These are phyloP conservation scores for Goniozus legneri DNA, from an alignment of 1,140 invertebrate species.

Conservation along the genomic window DNA sequence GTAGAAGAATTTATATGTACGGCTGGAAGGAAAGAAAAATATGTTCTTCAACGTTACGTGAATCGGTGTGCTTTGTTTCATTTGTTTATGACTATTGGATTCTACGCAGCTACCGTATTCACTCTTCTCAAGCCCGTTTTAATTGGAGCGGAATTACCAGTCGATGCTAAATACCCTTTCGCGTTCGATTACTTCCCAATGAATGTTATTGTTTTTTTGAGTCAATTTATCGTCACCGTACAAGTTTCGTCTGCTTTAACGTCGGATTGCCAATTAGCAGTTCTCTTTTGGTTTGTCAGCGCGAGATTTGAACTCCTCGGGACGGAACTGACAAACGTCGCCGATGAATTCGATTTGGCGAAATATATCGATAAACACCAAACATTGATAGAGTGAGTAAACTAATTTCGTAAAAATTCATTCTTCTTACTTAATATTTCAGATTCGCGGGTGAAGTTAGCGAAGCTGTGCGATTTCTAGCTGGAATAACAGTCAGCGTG, in stretches of 20 bases:
- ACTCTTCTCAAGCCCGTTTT: not conserved
- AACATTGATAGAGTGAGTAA: slow-evolving; percentile 11
- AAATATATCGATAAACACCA: slow-evolving; percentile 16
- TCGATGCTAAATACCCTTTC: slow-evolving; percentile 33
- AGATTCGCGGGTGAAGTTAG: slow-evolving; percentile 17
- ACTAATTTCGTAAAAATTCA: not conserved
- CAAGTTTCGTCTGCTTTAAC: slow-evolving; percentile 23
- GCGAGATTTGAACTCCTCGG: slow-evolving; percentile 31
- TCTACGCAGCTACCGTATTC: no score
- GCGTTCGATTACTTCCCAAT: slow-evolving; percentile 13
- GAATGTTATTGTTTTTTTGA: slow-evolving; percentile 20
- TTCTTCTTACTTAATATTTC: not conserved
- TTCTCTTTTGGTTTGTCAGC: slow-evolving; percentile 27
- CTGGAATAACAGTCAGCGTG: no score
- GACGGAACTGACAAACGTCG: slow-evolving; percentile 5
- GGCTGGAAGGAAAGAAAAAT: no score
- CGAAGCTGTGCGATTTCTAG: no score
- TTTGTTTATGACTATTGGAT: no score
- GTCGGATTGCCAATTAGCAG: slow-evolving; percentile 29
- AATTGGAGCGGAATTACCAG: slow-evolving; percentile 9
- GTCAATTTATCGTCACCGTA: slow-evolving; percentile 24
- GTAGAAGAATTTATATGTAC: no score
- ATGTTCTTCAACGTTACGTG: no score
- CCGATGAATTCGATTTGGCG: slow-evolving; percentile 10
- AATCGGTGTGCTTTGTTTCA: no score